Percentiles rank a stretch among this genome's conserved stretches.
Conservation (phyloP, 2,113 vertebrate genomes). For the Rhegmatorhina hoffmannsi region DNA sequence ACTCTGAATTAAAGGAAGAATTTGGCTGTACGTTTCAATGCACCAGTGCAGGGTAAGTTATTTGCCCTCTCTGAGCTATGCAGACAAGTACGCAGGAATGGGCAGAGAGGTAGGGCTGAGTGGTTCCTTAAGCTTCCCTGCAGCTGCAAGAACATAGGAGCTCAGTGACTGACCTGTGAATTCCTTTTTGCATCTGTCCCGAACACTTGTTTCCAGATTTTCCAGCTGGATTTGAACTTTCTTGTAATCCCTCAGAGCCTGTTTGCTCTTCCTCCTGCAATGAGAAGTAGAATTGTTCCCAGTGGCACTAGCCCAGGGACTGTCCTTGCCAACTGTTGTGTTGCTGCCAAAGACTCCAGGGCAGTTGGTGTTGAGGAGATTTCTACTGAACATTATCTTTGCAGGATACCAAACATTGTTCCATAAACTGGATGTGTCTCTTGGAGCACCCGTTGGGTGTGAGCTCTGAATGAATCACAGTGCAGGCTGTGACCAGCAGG, state of each 20-base stretch:
- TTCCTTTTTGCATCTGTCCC: conserved; percentile 98
- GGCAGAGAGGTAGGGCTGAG: not conserved
- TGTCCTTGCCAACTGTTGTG: not conserved
- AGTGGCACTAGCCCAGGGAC: not conserved
- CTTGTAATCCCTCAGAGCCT: conserved; percentile 95
- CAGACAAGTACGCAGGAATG: not conserved
- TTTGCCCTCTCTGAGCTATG: not conserved
- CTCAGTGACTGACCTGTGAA: conserved; percentile 85
- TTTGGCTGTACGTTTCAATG: not conserved
- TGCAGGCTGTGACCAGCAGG: not conserved
- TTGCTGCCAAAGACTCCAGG: not conserved
- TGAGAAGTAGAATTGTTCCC: conserved; percentile 7
- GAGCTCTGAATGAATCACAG: not conserved
- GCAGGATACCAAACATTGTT: not conserved
- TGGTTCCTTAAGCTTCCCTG: not conserved
- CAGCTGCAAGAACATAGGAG: not conserved
- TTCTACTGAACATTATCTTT: not conserved
- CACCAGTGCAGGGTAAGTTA: not conserved
- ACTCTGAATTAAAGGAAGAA: not conserved
- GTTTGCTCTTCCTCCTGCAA: conserved; percentile 95
- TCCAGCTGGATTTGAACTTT: conserved; percentile 98
- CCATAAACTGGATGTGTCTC: not conserved
- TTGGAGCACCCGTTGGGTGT: not conserved
- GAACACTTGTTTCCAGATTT: conserved; percentile 96
- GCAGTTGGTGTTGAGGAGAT: not conserved